Base-by-base conservation (phyloP, 2,888 invertebrate genomes). In the Cosmorhoe ocellata region DNA sequence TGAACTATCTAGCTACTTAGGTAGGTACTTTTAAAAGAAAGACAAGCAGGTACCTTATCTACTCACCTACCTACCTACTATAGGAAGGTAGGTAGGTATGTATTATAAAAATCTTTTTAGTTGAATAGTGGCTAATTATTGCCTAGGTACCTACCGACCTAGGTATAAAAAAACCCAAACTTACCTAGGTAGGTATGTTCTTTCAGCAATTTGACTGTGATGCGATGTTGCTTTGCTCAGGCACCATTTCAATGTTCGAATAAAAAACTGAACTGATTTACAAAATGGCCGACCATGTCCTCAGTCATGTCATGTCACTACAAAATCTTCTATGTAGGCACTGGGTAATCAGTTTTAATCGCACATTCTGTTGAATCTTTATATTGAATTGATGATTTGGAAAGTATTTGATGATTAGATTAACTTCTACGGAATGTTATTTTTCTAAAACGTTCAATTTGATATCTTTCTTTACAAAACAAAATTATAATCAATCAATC, bases 201-300 rank as follows among this genome's bases (percentile, higher is more conserved):
- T 18, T 18, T 18, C 18, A 18, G 2, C 18, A 18, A 18, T 18
- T 18, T 18, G 18, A 18, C 3, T 18, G 18, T 4, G 18, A 18
- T 18, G 18, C 18, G 18, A 18, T 18, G 18, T 18, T 18, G 18
- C 18, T 18, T 18, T n/a, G n/a, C n/a, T n/a, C n/a, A n/a, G n/a
- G n/a, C n/a, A 18, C 18, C 18, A 18, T 18, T 18, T 18, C 18
- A 18, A 18, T 45, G 11, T 22, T 42, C 14, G 11, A 46, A 32
- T 22, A 10, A n/a, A 38, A 42, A 33, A 42, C 26, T 43, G 27
- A 33, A 42, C 26, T 43, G 27, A 36, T 30, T 38, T 30, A 47
- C 47, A 52, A 52, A 52, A 52, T 52, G 52, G 52, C 52, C 47
- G 51, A 33, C 41, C 6, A 14, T 33, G n/a, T n/a, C n/a, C n/a